These are phyloP conservation scores for Desmophyllum pertusum DNA, from an alignment of 92 coral and sea anemone genomes.

Conservation along the genomic window DNA sequence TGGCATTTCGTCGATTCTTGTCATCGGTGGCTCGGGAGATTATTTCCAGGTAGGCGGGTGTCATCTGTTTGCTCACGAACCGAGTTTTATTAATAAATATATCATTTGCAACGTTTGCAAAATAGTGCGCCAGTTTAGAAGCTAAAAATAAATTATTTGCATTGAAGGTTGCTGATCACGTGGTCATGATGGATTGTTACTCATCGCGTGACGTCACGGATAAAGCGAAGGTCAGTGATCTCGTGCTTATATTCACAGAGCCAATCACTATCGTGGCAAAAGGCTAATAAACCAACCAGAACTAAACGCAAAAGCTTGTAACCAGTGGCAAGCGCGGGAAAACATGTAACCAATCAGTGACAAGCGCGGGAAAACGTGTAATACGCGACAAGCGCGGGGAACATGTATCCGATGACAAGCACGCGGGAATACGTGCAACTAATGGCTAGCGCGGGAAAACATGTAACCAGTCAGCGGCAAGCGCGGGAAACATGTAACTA, in stretches of 20 bases:
- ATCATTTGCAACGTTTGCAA: background rate
- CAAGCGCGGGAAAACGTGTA: too few relatives aligned
- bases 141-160: background rate
- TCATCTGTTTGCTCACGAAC: background rate
- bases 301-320: background rate
- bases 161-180: constrained; percentile 68
- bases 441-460: background rate
- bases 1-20: constrained; percentile 61
- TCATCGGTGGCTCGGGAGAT: constrained; percentile 72
- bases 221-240: constrained; percentile 54
- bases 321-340: background rate
- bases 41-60: constrained; percentile 54
- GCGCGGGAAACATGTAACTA: too few relatives aligned
- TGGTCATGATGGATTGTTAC: constrained; percentile 72
- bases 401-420: background rate
- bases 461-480: background rate
- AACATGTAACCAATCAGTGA: background rate
- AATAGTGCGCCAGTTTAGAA: background rate
- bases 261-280: background rate
- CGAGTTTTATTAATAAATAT: background rate
- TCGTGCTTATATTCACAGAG: background rate
- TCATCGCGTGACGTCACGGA: constrained; percentile 63
- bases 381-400: background rate
- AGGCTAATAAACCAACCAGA: background rate
- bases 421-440: background rate